Evolutionary conservation across 2,888 invertebrate genomes (phyloP), one percentile per base, ranked within the genome.

Genomic region (Drosophila colorata): DNA sequence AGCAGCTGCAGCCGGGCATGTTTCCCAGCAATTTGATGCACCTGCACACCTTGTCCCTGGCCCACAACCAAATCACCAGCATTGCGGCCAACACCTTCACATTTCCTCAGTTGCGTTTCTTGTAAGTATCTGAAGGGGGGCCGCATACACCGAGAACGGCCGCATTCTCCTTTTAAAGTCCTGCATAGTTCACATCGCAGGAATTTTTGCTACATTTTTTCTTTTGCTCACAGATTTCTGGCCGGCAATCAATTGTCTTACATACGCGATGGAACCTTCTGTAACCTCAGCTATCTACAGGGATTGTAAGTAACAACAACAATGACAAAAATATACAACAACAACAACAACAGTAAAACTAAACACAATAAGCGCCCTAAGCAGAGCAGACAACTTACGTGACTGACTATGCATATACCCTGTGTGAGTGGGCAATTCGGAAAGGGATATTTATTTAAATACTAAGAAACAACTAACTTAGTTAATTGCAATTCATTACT

Each of bases 171-270:
- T 41, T 2, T 28, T 35, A 48, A 16, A 8, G 49, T 6, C 59
- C 40, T 14, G 51, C 51, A 46, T 58, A 52, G 52, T 53, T 52
- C 8, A 47, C 25, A 57, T 59, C 20, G 38, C 48, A 5, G 2
- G 38, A 33, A 63, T 48, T 41, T 37, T 35, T 49, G 33, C 33
- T 44, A 35, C 49, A 20, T 14, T 44, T 70, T 43, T 52, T 6
- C 18, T 44, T 70, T 43, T 52, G 6, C 18, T 91, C 90, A 5
- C 91, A 94, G 94, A 77, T 93, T 93, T 85, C 78, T 94, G 48
- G 93, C 94, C 2, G 92, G 93, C 65, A 94, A 94, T 88, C 88
- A 89, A 16, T 86, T 94, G 49, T 81, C 83, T 9, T 80, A 89
- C 40, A 80, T 94, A 47, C 87, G 89, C 38, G 92, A 92, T 16